Evolutionary conservation across 2,113 vertebrate species (phyloP).

Genomic region (Mesoclemmys tuberculata): DNA sequence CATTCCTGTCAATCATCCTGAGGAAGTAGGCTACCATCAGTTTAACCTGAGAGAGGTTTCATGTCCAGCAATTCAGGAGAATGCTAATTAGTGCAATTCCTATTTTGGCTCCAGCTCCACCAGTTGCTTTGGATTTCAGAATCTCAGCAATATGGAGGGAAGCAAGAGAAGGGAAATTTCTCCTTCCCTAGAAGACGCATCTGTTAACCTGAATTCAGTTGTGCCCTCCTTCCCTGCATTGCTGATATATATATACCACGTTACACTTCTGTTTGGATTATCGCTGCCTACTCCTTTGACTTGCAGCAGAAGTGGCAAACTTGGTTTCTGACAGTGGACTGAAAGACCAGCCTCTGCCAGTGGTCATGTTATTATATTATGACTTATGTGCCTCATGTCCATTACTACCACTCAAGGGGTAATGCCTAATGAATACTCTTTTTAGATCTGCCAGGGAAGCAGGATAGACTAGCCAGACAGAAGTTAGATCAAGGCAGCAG

Average conservation of each 20-base stretch:
- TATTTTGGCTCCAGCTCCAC: background rate
- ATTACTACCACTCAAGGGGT: background rate
- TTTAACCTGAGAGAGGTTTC: background rate
- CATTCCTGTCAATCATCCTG: background rate
- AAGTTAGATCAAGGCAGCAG: background rate
- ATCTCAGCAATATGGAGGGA: background rate
- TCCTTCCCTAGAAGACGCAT: background rate
- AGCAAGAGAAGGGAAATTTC: background rate
- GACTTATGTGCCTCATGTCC: fast-evolving
- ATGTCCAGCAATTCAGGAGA: background rate
- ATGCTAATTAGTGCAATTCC: background rate
- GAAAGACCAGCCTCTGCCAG: background rate
- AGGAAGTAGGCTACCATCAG: background rate
- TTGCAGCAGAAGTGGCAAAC: fast-evolving
- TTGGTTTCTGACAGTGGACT: background rate
- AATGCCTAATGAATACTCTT: background rate
- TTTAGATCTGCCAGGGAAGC: background rate
- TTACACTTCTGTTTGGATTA: background rate
- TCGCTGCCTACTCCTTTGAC: background rate
- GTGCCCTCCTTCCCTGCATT: background rate
- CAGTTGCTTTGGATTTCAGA: background rate
- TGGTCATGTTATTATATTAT: fast-evolving
- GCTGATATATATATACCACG: fast-evolving
- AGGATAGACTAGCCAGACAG: background rate
- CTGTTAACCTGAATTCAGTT: too few species aligned